These are phyloP conservation scores for Lamellibrachia columna DNA, from an alignment of 2,888 invertebrate species.

Conservation along the genomic window DNA sequence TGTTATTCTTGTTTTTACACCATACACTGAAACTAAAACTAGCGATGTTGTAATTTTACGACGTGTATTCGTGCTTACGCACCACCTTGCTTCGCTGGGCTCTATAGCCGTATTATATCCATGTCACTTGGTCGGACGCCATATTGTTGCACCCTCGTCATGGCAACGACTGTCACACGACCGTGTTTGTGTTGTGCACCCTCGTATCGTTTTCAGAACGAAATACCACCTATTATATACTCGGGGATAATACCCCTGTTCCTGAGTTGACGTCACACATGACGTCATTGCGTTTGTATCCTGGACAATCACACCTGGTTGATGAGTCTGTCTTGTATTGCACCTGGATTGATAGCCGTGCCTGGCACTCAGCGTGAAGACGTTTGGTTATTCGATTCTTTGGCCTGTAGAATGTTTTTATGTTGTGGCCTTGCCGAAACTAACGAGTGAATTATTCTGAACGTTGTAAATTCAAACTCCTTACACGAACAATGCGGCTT, in stretches of 20 bases:
- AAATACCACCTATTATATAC: not conserved
- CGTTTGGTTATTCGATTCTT: not conserved
- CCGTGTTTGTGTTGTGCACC: not conserved
- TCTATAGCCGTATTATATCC: not conserved
- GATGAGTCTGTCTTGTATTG: not conserved
- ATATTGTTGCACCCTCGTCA: conserved; percentile 8
- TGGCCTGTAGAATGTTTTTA: not conserved
- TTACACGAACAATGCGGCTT: not conserved
- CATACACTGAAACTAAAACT: not conserved
- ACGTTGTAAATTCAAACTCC: not conserved
- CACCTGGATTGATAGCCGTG: not conserved
- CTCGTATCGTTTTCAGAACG: not conserved
- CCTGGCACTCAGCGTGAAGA: not conserved
- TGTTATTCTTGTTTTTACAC: not conserved
- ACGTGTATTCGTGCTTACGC: not conserved
- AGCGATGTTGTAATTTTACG: not conserved
- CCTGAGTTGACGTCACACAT: not conserved
- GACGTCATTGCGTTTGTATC: not conserved
- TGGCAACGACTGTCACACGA: not conserved
- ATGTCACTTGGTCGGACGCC: not conserved
- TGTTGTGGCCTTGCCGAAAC: not conserved
- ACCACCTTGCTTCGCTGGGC: not conserved
- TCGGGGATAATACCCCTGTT: conserved; percentile 8
- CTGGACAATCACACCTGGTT: not conserved
- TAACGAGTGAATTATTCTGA: not conserved